phyloP scores from a whole-genome alignment of 1,140 invertebrate species.

The Ips nitidus region DNA sequence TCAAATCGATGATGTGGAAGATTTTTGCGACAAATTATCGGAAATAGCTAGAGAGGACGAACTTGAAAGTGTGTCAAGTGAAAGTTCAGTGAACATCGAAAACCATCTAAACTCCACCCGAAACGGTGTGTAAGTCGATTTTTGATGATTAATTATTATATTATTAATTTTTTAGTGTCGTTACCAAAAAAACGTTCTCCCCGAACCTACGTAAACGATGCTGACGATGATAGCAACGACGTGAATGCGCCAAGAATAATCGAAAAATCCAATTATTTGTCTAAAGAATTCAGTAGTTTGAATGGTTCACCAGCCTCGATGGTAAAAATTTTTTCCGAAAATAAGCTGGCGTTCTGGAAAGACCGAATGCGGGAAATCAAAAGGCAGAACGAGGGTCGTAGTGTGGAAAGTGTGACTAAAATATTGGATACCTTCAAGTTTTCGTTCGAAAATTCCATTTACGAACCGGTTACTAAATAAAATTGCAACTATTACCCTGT shows the following conservation, averaged over 20 bases:
- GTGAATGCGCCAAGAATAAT: no score
- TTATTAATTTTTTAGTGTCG: no score
- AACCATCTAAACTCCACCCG: background rate
- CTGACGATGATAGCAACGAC: no score
- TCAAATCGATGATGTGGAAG: conserved; percentile 24
- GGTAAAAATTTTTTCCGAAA: conserved; percentile 32
- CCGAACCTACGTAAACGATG: no score
- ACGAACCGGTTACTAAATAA: conserved; percentile 15
- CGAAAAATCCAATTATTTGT: conserved; percentile 27
- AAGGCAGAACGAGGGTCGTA: conserved; percentile 5
- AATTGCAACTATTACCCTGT: background rate
- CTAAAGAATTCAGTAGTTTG: conserved; percentile 19
- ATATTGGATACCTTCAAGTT: conserved; percentile 19
- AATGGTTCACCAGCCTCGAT: background rate
- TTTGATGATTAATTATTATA: no score
- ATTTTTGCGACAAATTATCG: conserved; percentile 22
- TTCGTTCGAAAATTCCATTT: conserved; percentile 24
- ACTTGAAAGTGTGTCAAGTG: background rate
- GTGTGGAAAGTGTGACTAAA: conserved; percentile 14
- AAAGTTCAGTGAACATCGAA: background rate
- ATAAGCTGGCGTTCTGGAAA: conserved; percentile 6
- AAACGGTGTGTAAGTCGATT: no score
- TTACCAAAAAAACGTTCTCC: no score
- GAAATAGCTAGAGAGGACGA: conserved; percentile 10
- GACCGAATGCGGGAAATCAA: conserved; percentile 3